phyloP scores from a whole-genome alignment of 2,888 invertebrate species.

The Ophion costatus region DNA sequence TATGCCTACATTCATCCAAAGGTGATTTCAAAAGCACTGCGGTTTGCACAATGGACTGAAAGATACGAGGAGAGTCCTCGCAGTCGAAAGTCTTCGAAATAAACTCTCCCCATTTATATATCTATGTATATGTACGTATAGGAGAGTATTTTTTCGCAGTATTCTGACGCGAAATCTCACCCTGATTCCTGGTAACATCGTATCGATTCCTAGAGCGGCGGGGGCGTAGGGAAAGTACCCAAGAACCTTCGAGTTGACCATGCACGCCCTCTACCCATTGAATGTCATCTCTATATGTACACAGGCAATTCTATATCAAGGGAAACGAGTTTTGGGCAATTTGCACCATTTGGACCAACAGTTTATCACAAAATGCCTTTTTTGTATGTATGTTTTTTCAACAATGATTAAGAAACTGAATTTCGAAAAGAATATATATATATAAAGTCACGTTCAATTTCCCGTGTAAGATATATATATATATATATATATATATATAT shows the following conservation, averaged over 20 bases:
- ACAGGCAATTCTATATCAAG: not conserved
- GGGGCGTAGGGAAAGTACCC: slow-evolving; percentile 73
- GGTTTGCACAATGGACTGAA: too few species aligned
- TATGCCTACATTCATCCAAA: too few species aligned
- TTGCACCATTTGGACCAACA: not conserved
- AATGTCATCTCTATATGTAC: not conserved
- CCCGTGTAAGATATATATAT: too few species aligned
- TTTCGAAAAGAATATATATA: too few species aligned
- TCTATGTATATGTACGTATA: slow-evolving; percentile 3
- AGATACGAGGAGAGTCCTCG: too few species aligned
- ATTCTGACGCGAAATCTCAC: slow-evolving; percentile 79
- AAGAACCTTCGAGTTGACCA: slow-evolving; percentile 55
- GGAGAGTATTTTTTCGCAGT: slow-evolving; percentile 72
- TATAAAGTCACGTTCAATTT: too few species aligned
- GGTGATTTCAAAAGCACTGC: too few species aligned
- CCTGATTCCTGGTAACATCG: slow-evolving; percentile 78
- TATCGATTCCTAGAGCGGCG: slow-evolving; percentile 76
- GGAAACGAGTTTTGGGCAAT: not conserved
- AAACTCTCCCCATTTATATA: not conserved
- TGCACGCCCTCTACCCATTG: slow-evolving; percentile 35
- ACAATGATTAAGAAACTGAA: too few species aligned
- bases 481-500: too few species aligned
- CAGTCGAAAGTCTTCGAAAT: too few species aligned
- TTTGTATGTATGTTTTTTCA: too few species aligned
- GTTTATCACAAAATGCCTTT: not conserved